phyloP scores from a whole-genome alignment of 2,113 vertebrate genomes.

The Ceyx margarethae region DNA sequence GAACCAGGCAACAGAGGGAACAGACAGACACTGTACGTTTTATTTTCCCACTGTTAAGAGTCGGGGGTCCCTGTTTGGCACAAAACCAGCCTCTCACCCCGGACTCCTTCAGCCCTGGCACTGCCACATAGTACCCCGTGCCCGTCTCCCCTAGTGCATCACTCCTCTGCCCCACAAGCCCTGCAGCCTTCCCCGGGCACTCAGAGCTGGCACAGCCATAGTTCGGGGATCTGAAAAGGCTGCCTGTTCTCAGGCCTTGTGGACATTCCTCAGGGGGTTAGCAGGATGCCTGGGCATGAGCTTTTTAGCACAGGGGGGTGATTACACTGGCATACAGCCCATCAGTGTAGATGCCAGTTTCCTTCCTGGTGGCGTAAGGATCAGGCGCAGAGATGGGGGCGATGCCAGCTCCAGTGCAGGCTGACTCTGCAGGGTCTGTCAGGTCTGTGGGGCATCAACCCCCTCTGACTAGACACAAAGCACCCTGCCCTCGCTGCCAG shows the following conservation, averaged over 20 bases:
- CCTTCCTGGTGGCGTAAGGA: rapidly evolving
- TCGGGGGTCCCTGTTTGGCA: not conserved
- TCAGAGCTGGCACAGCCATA: rapidly evolving
- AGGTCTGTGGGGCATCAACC: not conserved
- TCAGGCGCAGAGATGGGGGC: not conserved
- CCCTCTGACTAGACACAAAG: rapidly evolving
- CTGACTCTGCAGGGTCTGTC: not conserved
- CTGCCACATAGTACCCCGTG: rapidly evolving
- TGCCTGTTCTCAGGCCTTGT: not conserved
- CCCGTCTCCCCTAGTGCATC: not conserved
- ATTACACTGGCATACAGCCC: slow-evolving; percentile 32
- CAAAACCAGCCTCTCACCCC: not conserved
- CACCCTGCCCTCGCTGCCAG: not conserved
- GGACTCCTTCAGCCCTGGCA: too few relatives aligned
- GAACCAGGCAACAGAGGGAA: not conserved
- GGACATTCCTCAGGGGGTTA: slow-evolving; percentile 56
- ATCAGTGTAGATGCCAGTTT: not conserved
- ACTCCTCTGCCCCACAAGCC: not conserved
- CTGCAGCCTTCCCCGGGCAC: not conserved
- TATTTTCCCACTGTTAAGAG: not conserved
- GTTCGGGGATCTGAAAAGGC: not conserved
- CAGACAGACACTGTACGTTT: slow-evolving; percentile 69
- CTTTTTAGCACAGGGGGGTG: not conserved
- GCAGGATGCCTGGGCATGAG: not conserved
- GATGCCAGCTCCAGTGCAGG: not conserved